Percentiles rank a stretch among this genome's conserved stretches.
Evolutionary conservation across 2,113 vertebrate species (phyloP).

Genomic region (Dicerorhinus sumatrensis): DNA sequence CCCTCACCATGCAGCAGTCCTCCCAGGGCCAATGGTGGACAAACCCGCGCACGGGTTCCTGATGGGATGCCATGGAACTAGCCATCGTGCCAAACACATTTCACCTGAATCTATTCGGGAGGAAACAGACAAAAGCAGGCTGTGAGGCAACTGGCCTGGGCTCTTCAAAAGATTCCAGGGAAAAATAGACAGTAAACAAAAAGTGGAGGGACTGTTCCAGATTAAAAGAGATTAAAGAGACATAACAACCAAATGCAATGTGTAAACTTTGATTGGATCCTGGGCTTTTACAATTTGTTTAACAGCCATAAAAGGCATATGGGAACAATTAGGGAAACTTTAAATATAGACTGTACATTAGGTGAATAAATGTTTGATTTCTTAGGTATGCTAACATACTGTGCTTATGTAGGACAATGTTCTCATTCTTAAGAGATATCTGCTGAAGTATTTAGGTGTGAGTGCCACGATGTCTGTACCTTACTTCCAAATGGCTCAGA

Average conservation of each 20-base stretch:
- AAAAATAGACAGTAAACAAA: neutral
- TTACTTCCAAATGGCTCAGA: neutral
- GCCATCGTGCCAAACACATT: neutral
- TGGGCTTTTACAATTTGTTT: neutral
- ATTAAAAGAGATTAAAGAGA: neutral
- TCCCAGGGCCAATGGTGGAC: neutral
- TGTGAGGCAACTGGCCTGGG: neutral
- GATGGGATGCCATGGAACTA: neutral
- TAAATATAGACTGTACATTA: neutral
- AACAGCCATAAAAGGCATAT: neutral
- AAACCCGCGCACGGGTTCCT: no score
- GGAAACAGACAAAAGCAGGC: neutral
- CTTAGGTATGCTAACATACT: neutral
- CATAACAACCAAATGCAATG: neutral
- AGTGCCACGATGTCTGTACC: neutral
- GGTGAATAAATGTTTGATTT: neutral
- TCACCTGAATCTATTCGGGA: neutral
- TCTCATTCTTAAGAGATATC: neutral
- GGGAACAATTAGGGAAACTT: neutral
- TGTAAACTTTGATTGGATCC: neutral
- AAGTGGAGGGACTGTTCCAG: neutral
- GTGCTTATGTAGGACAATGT: neutral
- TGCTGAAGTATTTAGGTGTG: neutral
- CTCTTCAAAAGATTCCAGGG: neutral
- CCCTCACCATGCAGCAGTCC: fast-evolving